These are phyloP conservation scores for Odobenus rosmarus DNA, from an alignment of 2,113 vertebrate genomes.

Conservation along the genomic window DNA sequence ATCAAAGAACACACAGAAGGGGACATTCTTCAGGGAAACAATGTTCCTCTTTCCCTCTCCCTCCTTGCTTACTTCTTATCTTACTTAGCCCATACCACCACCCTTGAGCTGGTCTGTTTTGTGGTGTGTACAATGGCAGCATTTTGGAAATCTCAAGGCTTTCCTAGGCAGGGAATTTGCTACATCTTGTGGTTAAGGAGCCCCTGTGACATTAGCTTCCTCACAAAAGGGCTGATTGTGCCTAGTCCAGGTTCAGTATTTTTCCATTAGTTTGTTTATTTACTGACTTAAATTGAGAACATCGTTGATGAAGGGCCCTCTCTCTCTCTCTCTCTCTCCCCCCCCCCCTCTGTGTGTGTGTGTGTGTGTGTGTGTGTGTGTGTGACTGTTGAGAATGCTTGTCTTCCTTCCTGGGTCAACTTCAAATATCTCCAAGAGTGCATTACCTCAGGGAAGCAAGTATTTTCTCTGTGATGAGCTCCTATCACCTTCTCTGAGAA, in stretches of 20 bases:
- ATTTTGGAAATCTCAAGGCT: conserved; percentile 7
- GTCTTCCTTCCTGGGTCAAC: not conserved
- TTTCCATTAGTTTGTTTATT: not conserved
- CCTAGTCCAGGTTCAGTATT: not conserved
- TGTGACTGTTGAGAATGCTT: not conserved
- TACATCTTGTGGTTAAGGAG: not conserved
- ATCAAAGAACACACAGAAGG: not conserved
- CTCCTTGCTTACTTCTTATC: conserved; percentile 9
- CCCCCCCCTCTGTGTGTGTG: too few relatives aligned
- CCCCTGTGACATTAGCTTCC: not conserved
- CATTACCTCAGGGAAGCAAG: not conserved
- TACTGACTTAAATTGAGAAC: not conserved
- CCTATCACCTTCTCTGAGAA: not conserved
- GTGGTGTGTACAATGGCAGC: not conserved
- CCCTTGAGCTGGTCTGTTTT: not conserved
- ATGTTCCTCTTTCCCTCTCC: not conserved
- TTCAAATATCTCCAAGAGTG: not conserved
- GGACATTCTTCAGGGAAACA: not conserved
- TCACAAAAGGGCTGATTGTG: not conserved
- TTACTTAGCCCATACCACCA: not conserved
- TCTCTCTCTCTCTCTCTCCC: too few relatives aligned
- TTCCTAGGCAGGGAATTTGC: not conserved
- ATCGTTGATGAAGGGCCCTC: not conserved
- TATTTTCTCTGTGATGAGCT: not conserved
- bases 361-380: not conserved